Evolutionary conservation across 2,888 invertebrate species (phyloP).

Genomic region (Synanthedon tipuliformis): DNA sequence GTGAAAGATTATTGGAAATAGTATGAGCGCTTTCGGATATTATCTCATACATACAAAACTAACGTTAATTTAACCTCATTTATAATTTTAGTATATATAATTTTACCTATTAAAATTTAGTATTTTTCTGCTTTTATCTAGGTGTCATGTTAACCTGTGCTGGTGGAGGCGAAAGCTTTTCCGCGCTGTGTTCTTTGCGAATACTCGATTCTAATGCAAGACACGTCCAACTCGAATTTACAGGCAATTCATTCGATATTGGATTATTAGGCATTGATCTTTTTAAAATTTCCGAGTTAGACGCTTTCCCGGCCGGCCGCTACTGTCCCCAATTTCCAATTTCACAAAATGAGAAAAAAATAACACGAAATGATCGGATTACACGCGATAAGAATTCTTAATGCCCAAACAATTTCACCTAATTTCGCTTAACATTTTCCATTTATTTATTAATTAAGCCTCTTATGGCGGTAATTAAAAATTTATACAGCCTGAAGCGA

Average conservation of each 20-base stretch:
- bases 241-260: constrained; percentile 65
- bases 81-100: no score
- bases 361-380: constrained; percentile 43
- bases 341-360: constrained; percentile 36
- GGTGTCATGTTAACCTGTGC: background rate
- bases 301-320: constrained; percentile 8
- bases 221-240: constrained; percentile 58
- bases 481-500: no score
- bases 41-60: no score
- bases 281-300: constrained; percentile 40
- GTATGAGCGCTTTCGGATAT: no score
- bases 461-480: no score
- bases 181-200: constrained; percentile 20
- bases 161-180: constrained; percentile 18
- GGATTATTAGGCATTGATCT: constrained; percentile 68
- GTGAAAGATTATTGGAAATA: no score
- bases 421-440: no score
- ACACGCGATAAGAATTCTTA: constrained; percentile 41
- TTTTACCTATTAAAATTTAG: no score
- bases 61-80: no score
- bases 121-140: background rate
- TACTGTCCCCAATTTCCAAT: constrained; percentile 42
- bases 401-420: constrained; percentile 10
- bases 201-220: constrained; percentile 28
- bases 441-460: no score